Percentiles rank a stretch among this genome's conserved stretches.
phyloP scores from a whole-genome alignment of 2,113 vertebrate genomes.

The Silurus meridionalis region DNA sequence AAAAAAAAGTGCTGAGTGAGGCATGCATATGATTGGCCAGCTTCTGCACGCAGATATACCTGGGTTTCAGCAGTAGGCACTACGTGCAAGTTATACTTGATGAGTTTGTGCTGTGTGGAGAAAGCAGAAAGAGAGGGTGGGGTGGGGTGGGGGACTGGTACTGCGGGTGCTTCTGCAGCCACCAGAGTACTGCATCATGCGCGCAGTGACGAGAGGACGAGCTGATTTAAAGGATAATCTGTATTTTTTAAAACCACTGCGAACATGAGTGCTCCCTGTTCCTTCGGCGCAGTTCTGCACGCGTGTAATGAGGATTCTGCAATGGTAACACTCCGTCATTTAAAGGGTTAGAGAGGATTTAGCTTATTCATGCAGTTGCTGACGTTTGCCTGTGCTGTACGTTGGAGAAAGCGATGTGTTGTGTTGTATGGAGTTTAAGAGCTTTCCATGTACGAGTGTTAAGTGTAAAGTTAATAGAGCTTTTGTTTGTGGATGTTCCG shows the following conservation, averaged over 20 bases:
- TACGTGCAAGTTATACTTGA: constrained; percentile 46
- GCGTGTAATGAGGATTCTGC: constrained; percentile 66
- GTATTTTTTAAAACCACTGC: constrained; percentile 43
- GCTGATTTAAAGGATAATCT: constrained; percentile 8
- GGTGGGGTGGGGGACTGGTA: constrained; percentile 50
- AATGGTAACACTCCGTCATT: constrained; percentile 58
- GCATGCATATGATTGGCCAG: not conserved
- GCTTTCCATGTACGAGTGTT: not conserved
- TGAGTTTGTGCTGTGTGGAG: constrained; percentile 40
- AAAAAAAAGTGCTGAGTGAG: constrained; percentile 26
- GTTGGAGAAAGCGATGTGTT: not conserved
- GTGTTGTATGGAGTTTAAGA: not conserved
- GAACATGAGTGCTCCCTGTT: constrained; percentile 42
- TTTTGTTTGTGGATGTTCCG: not conserved
- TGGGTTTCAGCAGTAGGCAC: constrained; percentile 24
- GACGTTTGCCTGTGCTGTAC: not conserved
- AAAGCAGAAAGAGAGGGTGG: not conserved
- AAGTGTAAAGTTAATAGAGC: not conserved
- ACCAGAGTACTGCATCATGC: constrained; percentile 45
- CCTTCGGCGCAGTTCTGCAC: constrained; percentile 58
- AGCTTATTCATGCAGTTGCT: constrained; percentile 65
- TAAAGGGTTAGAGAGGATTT: constrained; percentile 33
- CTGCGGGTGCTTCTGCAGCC: constrained; percentile 61
- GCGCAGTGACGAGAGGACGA: not conserved
- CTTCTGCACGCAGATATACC: not conserved